phyloP scores from a whole-genome alignment of 2,797 vertebrate species.

The Carcharodon carcharias region DNA sequence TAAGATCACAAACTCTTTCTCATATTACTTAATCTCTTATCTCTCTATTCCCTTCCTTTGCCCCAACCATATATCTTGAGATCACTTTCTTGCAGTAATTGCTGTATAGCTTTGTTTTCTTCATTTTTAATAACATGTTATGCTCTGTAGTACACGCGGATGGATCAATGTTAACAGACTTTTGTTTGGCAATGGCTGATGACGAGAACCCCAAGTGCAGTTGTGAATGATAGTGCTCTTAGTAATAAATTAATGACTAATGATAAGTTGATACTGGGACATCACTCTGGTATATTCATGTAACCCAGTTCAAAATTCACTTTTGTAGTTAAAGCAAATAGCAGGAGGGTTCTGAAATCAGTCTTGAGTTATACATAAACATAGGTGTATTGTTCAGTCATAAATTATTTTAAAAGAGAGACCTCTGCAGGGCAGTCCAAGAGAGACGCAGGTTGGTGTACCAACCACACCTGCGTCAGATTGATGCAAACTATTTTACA shows the following conservation, averaged over 20 bases:
- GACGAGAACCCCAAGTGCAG: not conserved
- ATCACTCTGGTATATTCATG: not conserved
- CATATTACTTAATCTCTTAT: not conserved
- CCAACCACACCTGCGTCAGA: not conserved
- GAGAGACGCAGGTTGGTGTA: not conserved
- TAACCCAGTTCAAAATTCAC: not conserved
- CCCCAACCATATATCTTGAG: not conserved
- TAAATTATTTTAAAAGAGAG: not conserved
- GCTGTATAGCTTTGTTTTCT: not conserved
- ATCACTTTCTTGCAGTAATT: not conserved
- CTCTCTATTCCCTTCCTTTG: not conserved
- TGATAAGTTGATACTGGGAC: not conserved
- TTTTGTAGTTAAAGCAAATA: not conserved
- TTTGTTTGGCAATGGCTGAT: not conserved
- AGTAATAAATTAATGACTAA: not conserved
- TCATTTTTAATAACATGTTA: not conserved
- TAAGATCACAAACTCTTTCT: not conserved
- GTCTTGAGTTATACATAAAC: not conserved
- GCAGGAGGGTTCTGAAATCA: not conserved
- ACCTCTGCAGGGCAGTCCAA: not conserved
- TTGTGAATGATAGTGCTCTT: not conserved
- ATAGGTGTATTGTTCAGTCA: not conserved
- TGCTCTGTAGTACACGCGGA: not conserved
- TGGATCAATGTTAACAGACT: not conserved
- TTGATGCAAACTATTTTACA: not conserved